Evolutionary conservation across 2,797 vertebrate genomes (phyloP).

Genomic region (Anas bernieri): DNA sequence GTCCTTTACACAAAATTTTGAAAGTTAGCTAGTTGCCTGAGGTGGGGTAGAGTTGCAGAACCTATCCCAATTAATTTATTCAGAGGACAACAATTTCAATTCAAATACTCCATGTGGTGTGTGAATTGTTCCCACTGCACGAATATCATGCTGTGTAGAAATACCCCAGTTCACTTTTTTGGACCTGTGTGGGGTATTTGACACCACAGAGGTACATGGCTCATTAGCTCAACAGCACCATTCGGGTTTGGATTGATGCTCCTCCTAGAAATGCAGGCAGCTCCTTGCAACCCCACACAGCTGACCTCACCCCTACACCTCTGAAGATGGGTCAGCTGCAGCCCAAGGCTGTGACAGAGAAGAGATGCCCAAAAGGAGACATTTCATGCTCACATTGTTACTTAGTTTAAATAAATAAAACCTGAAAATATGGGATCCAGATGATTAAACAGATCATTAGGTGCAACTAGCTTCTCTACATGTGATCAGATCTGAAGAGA

Average conservation of each 20-base stretch:
- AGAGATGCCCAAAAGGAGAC: not conserved
- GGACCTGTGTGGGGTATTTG: not conserved
- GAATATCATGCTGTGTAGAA: not conserved
- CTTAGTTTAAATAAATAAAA: not conserved
- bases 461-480: not conserved
- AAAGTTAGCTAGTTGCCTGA: not conserved
- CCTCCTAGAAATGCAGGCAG: not conserved
- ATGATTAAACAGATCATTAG: not conserved
- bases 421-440: not conserved
- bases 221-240: not conserved
- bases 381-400: not conserved
- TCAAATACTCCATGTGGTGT: not conserved
- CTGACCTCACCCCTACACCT: not conserved
- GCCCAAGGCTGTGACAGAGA: not conserved
- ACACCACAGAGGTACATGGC: not conserved
- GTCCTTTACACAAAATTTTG: not conserved
- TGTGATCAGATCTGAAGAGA: not conserved
- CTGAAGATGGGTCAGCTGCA: not conserved
- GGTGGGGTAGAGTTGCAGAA: not conserved
- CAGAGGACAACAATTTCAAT: not conserved
- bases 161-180: not conserved
- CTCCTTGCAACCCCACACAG: accelerated
- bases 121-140: not conserved
- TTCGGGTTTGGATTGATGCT: not conserved
- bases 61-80: not conserved